phyloP scores from a whole-genome alignment of 1,140 invertebrate species.

The Aphaenogaster rudis region DNA sequence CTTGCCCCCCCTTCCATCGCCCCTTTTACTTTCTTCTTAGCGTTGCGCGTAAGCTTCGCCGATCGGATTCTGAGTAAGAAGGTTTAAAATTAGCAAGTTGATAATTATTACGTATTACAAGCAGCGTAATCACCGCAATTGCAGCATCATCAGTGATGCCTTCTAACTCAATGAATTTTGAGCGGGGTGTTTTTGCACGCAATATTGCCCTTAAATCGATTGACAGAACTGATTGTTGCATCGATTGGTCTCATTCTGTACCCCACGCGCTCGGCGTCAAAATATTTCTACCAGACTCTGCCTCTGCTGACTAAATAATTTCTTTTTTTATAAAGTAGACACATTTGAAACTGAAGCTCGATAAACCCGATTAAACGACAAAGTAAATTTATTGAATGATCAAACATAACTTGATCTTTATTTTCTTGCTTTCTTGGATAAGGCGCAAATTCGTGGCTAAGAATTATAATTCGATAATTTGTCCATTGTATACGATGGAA shows the following conservation, averaged over 20 bases:
- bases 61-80: neutral
- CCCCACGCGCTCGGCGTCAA: neutral
- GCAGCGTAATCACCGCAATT: neutral
- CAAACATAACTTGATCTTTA: neutral
- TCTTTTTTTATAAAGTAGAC: neutral
- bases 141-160: neutral
- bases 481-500: neutral
- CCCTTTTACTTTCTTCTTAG: conserved; percentile 2
- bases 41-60: neutral
- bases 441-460: neutral
- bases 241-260: neutral
- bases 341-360: neutral
- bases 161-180: neutral
- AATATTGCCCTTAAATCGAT: neutral
- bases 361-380: neutral
- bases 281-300: neutral
- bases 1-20: neutral
- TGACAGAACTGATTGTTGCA: neutral
- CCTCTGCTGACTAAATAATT: neutral
- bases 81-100: neutral
- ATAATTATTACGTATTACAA: neutral
- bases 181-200: neutral
- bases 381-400: neutral
- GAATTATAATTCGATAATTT: conserved; percentile 3
- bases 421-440: neutral